These are phyloP conservation scores for Noctua janthina DNA, from an alignment of 2,888 invertebrate genomes.

Conservation along the genomic window DNA sequence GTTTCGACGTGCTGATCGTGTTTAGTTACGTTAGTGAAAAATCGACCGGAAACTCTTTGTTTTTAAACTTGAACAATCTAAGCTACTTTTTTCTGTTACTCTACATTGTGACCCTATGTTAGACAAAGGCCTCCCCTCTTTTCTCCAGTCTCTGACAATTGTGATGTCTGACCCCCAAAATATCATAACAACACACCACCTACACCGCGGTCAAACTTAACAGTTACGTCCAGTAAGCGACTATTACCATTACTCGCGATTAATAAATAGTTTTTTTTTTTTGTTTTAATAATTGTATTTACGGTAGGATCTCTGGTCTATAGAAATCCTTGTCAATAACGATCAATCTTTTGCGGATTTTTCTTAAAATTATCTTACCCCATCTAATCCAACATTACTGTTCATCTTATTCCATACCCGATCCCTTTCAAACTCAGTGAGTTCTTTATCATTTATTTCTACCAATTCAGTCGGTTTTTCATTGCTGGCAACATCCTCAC, in stretches of 20 bases:
- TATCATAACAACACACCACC: background rate
- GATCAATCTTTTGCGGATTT: background rate
- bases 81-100: background rate
- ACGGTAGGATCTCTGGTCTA: background rate
- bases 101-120: background rate
- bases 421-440: constrained; percentile 77
- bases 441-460: constrained; percentile 68
- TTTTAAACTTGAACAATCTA: background rate
- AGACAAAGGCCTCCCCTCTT: background rate
- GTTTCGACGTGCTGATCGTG: background rate
- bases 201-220: background rate
- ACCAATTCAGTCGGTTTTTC: constrained; percentile 71
- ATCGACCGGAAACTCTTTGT: background rate
- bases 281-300: background rate
- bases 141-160: background rate
- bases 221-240: background rate
- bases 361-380: constrained; percentile 63
- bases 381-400: constrained; percentile 68
- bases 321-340: background rate
- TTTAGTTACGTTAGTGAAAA: background rate
- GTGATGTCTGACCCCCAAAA: background rate
- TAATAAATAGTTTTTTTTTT: too few relatives aligned
- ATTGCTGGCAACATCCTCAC: constrained; percentile 69
- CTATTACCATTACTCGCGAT: too few relatives aligned
- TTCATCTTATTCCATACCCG: constrained; percentile 81